Percentiles rank a stretch among this genome's conserved stretches.
Conservation (phyloP, 2,888 invertebrate species). For the Epirrhoe tristata region DNA sequence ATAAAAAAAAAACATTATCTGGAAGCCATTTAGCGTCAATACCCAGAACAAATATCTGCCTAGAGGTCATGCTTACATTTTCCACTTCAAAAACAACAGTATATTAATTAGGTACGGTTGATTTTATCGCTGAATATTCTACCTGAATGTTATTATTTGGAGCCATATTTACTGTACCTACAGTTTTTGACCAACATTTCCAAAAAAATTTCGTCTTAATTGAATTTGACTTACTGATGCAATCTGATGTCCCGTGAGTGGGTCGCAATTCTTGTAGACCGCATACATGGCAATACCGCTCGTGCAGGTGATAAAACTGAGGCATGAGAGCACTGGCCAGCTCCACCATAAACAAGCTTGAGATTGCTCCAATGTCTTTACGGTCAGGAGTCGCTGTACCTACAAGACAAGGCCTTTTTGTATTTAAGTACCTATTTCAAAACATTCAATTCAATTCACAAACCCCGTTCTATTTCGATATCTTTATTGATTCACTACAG, state of each 20-base stretch:
- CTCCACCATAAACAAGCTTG: slow-evolving; percentile 91
- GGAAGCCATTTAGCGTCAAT: not conserved
- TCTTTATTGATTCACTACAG: no score
- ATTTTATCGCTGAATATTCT: no score
- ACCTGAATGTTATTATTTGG: no score
- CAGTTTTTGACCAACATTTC: no score
- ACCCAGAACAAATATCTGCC: no score
- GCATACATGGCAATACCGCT: slow-evolving; percentile 95
- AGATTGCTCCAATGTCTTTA: slow-evolving; percentile 89
- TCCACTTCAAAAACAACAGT: no score
- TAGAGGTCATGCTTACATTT: no score
- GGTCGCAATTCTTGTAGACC: slow-evolving; percentile 93
- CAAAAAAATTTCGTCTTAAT: not conserved
- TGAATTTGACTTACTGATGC: slow-evolving; percentile 66
- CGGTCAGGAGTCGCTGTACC: slow-evolving; percentile 90
- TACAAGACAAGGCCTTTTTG: slow-evolving; percentile 40
- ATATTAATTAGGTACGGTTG: no score
- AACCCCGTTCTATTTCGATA: no score
- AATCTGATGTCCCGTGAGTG: slow-evolving; percentile 87
- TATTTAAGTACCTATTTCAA: not conserved
- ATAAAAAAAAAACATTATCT: no score
- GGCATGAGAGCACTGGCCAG: slow-evolving; percentile 90
- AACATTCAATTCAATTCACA: no score
- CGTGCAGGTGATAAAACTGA: slow-evolving; percentile 90
- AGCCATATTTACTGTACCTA: no score